Evolutionary conservation across 2,888 invertebrate species (phyloP), one percentile per base, ranked within the genome.

Genomic region (Heliconius cydno): DNA sequence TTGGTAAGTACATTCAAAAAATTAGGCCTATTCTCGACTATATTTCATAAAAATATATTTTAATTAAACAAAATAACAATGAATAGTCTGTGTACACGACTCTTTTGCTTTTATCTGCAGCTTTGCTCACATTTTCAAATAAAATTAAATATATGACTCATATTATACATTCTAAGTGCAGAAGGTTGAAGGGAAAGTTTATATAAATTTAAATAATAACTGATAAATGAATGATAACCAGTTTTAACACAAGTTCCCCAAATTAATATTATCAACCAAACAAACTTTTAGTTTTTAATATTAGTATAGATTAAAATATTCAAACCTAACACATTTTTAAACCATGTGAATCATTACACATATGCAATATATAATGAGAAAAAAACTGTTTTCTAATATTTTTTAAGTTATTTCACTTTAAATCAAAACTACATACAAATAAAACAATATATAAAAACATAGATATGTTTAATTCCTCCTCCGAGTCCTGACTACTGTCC

Each of bases 401-500:
- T 28, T 30, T 30, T 22, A 5, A n/a, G 38, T 68, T n/a, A 68
- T 68, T n/a, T 68, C n/a, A 12, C 34, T n/a, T 66, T 34, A 10
- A 22, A 38, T 25, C 38, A n/a, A 7, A 68, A 41, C 41, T 10
- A 38, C n/a, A 68, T 41, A 28, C 67, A 57, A 72, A 67, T 72
- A 73, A 22, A n/a, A 60, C 76, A 72, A 57, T 28, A 10, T 22
- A 12, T 15, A 30, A 22, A 13, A n/a, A 60, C 5, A 71, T 66
- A 79, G 63, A 79, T 79, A 76, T 79, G 57, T 72, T 63, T 90
- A 95, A 92, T 96, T 94, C 92, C 93, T 93, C 87, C 95, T 94
- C 83, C 94, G 91, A 15, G 95, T 90, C 84, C 94, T 92, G 0
- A 97, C 96, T 76, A 96, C 95, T 22, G 96, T 96, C 97, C 97